Conservation (phyloP, 2,113 vertebrate species). For the Columba janthina region DNA sequence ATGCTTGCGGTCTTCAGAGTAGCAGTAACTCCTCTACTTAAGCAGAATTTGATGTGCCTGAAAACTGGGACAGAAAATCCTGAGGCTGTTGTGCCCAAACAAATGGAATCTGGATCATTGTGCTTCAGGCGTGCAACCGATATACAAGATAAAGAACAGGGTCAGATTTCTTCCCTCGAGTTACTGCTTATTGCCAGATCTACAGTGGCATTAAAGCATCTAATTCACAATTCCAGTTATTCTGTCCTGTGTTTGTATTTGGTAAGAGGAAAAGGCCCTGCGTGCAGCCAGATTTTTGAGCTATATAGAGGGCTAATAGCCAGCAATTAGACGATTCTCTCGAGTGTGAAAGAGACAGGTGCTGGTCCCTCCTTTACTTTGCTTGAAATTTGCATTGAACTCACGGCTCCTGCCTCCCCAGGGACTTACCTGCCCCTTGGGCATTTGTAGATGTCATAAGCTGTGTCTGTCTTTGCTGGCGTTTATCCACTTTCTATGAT, state of each 20-base stretch:
- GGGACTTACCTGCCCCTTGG: not conserved
- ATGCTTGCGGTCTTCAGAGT: not conserved
- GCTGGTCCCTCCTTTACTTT: not conserved
- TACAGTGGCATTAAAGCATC: not conserved
- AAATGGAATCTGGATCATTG: not conserved
- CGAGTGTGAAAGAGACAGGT: slow-evolving; percentile 1
- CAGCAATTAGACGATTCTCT: slow-evolving; percentile 33
- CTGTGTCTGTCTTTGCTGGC: not conserved
- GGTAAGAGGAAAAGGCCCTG: not conserved
- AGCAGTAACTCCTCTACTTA: not conserved
- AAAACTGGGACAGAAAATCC: not conserved
- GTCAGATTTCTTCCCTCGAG: not conserved
- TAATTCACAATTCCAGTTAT: not conserved
- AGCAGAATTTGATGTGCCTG: not conserved
- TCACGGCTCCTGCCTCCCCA: not conserved
- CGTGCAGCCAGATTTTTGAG: not conserved
- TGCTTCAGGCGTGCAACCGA: not conserved
- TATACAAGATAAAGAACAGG: rapidly evolving
- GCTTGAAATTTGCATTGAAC: not conserved
- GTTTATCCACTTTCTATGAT: not conserved
- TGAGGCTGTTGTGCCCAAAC: not conserved
- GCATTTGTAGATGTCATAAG: not conserved
- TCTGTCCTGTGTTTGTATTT: not conserved
- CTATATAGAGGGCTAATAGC: not conserved
- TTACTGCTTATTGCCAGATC: not conserved